Evolutionary conservation across 2,888 invertebrate genomes (phyloP).

Genomic region (Aphelenchoides bicaudatus): DNA sequence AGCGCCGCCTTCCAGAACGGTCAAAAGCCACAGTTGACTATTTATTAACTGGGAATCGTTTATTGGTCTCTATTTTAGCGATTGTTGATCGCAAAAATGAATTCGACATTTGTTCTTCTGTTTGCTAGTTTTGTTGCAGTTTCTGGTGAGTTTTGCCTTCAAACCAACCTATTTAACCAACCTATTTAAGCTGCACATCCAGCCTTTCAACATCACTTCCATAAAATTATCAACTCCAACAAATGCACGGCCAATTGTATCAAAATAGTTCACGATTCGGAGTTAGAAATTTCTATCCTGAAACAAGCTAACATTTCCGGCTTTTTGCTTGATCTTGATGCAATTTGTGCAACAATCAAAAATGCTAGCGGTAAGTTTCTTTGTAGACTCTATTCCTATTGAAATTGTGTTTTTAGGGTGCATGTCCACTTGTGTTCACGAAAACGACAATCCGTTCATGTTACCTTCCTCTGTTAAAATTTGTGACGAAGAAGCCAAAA

Average conservation of each 20-base stretch:
- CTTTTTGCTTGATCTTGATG: conserved; percentile 22
- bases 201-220: conserved; percentile 26
- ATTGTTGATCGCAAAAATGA: no score
- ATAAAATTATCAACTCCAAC: conserved; percentile 17
- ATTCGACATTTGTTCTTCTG: no score
- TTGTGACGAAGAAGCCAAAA: background rate
- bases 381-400: conserved; percentile 4
- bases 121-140: background rate
- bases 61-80: no score
- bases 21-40: no score
- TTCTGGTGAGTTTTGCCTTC: background rate
- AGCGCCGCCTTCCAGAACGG: no score
- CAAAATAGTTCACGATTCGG: conserved; percentile 8
- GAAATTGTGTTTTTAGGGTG: conserved; percentile 20
- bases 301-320: conserved; percentile 23
- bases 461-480: no score
- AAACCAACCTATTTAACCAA: background rate
- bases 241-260: conserved; percentile 22
- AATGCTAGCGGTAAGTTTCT: background rate
- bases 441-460: conserved; percentile 25
- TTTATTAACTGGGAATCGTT: no score
- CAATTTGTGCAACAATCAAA: conserved; percentile 3
- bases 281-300: conserved; percentile 20
- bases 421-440: conserved; percentile 20
- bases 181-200: conserved; percentile 21